Evolutionary conservation across 1,140 invertebrate species (phyloP), one percentile per base, ranked within the genome.

Genomic region (Bombus huntii): DNA sequence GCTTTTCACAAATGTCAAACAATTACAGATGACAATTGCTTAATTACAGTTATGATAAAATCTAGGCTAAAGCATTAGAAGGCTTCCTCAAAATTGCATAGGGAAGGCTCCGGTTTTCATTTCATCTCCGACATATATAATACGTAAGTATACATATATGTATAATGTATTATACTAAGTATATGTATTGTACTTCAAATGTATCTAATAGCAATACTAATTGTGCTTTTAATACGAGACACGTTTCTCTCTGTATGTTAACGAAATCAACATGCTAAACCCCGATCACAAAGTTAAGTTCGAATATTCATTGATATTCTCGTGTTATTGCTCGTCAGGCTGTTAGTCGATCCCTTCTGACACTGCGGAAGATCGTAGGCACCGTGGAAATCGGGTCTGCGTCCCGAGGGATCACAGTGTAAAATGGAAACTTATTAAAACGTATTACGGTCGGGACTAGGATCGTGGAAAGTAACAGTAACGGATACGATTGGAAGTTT

Each of bases 401-500:
- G 9, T 31, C 44, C 53, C 34, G 8, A 76, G 65, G 44, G 53
- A 25, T 8, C 28, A 1, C 0, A 4, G 18, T 2, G 71, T 53
- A 42, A 68, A 42, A 70, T 42, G 74, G 65, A 34, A 80, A 42
- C 66, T 59, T 84, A 79, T 84, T 84, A 79, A 84, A 84, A 62
- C 53, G 42, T 71, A 84, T 79, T 72, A 70, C 53, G 31, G 68
- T 6, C 13, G 39, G 42, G 83, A 65, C 34, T 47, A 37, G 68
- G 57, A 34, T 22, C 47, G 53, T 57, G 39, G 66, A 18, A 34
- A 22, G 53, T 62, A 66, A 85, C 76, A 80, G 62, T 80, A 80
- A 85, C 47, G 68, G 75, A 70, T 37, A 34, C 72, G 83, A 85
- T 80, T 85, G 62, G 76, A 80, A 85, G 66, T 85, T 85, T 72